These are phyloP conservation scores for Macrophya alboannulata DNA, from an alignment of 2,888 invertebrate genomes.

Conservation along the genomic window DNA sequence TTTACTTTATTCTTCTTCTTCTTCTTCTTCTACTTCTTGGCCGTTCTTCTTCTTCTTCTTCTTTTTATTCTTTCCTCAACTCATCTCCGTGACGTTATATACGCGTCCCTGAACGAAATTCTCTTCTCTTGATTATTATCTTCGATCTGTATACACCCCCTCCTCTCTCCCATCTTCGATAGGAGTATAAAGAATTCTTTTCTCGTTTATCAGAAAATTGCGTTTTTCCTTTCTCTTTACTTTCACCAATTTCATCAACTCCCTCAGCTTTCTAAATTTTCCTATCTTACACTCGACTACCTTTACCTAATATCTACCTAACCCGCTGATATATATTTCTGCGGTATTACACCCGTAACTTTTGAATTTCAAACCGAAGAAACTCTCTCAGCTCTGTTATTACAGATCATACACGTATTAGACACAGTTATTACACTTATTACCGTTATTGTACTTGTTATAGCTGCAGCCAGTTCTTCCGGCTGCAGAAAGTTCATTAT, in stretches of 20 bases:
- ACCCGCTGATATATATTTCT: neutral
- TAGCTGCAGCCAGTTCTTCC: neutral
- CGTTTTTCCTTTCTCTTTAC: slow-evolving; percentile 18
- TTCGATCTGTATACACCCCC: slow-evolving; percentile 20
- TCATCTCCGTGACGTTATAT: neutral
- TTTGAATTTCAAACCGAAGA: neutral
- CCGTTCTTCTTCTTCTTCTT: neutral
- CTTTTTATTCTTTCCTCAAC: neutral
- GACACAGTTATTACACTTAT: neutral
- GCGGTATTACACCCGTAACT: neutral
- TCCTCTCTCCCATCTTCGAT: neutral
- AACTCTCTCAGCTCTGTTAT: neutral
- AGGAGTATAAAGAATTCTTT: slow-evolving; percentile 2
- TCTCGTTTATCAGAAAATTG: slow-evolving; percentile 40
- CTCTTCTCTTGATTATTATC: slow-evolving; percentile 24
- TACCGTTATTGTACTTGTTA: slow-evolving; percentile 12
- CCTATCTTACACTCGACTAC: neutral
- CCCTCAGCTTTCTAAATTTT: neutral
- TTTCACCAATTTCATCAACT: slow-evolving; percentile 20
- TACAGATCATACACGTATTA: neutral
- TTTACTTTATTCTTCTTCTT: neutral
- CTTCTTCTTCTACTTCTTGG: neutral
- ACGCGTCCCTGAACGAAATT: slow-evolving; percentile 21
- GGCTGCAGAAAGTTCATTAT: slow-evolving; percentile 23
- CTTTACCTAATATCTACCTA: neutral